Evolutionary conservation across 1,140 invertebrate species (phyloP).

Genomic region (Saccostrea glomerata): DNA sequence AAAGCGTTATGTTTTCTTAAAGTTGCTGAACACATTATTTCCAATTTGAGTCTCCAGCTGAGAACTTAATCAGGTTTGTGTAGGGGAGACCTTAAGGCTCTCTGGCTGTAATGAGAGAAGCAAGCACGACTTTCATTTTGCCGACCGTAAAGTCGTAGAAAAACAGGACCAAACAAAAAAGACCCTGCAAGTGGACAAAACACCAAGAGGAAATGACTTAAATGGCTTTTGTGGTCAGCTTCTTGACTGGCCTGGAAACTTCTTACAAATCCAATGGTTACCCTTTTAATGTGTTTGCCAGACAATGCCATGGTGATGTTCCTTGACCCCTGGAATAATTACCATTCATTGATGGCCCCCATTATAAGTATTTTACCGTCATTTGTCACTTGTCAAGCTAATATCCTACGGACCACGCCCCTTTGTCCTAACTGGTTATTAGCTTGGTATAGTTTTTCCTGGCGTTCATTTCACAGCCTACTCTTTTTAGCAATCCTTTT

Average conservation of each 20-base stretch:
- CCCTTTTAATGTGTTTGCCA: slow-evolving; percentile 20
- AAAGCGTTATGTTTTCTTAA: slow-evolving; percentile 22
- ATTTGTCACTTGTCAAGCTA: slow-evolving; percentile 48
- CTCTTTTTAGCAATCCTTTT: slow-evolving; percentile 22
- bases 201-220: slow-evolving; percentile 25
- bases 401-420: slow-evolving; percentile 30
- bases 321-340: slow-evolving; percentile 36
- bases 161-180: slow-evolving; percentile 15
- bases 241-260: slow-evolving; percentile 23
- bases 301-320: slow-evolving; percentile 31
- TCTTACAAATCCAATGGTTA: slow-evolving; percentile 23
- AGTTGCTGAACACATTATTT: slow-evolving; percentile 38
- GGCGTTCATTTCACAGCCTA: slow-evolving; percentile 27
- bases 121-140: slow-evolving; percentile 13
- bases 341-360: slow-evolving; percentile 18
- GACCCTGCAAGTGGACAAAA: background rate
- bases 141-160: background rate
- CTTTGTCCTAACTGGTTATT: slow-evolving; percentile 43
- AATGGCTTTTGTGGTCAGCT: slow-evolving; percentile 37
- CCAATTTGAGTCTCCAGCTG: slow-evolving; percentile 32
- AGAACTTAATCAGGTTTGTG: slow-evolving; percentile 19
- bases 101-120: slow-evolving; percentile 20
- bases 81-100: background rate
- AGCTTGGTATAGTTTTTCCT: slow-evolving; percentile 29
- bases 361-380: slow-evolving; percentile 40